Evolutionary conservation across 2,888 invertebrate genomes (phyloP), one percentile per base, ranked within the genome.

Genomic region (Gymnosoma rotundatum): DNA sequence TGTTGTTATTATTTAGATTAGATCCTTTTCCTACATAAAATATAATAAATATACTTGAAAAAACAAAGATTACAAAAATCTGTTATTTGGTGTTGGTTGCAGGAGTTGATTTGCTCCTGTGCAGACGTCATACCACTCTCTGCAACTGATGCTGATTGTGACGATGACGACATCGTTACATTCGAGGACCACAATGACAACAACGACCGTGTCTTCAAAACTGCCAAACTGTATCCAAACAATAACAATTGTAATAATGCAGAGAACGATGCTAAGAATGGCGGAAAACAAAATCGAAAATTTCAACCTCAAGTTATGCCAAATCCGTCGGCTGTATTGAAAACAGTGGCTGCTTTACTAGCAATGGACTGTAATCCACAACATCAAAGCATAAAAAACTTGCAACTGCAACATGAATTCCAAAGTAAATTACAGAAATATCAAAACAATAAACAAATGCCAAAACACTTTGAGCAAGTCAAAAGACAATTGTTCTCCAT

Each of bases 81-180:
- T 91, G 91, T 92, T 91, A 94, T 92, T 84, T 93, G 93, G 94
- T 93, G 92, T 92, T 92, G 93, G 93, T 94, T 94, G 94, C 94
- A 94, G 94, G 94, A 94, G 93, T 93, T 93, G 93, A 93, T 94
- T 93, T 94, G 94, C 93, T 93, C 93, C 93, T 93, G 94, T 92
- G 93, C 93, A 90, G 94, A 94, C 94, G 91, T 93, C 94, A 92
- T 93, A 92, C 90, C 90, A 83, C 86, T 88, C 88, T 89, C 89
- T 87, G 83, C 87, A 69, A 89, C 88, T 84, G 90, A 89, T 87
- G 90, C 89, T 83, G 88, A 88, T 87, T 89, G 89, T 84, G 89
- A 89, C 83, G 87, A 89, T 81, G 72, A 78, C 80, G 72, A 85
- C 78, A 54, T 63, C 54, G 56, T 36, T 38, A 63, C 61, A 45